Percentiles rank a stretch among this genome's conserved stretches.
Conservation (phyloP, 2,888 invertebrate species). For the Thecophora atra region DNA sequence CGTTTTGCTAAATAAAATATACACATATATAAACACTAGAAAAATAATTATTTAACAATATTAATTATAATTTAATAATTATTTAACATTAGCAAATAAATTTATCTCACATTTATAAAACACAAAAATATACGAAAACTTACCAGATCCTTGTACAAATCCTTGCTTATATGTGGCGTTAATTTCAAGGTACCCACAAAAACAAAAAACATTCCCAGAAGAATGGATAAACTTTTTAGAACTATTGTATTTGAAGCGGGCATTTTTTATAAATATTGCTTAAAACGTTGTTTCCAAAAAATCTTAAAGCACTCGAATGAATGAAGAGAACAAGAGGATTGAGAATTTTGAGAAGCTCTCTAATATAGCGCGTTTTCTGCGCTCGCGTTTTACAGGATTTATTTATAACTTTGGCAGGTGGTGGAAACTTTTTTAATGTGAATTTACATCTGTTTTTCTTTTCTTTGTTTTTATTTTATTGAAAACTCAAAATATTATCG, state of each 20-base stretch:
- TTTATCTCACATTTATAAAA: not conserved
- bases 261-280: slow-evolving; percentile 52
- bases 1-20: too few species aligned
- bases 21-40: too few species aligned
- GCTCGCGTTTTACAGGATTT: not conserved
- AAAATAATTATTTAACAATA: too few species aligned
- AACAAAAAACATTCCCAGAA: slow-evolving; percentile 93
- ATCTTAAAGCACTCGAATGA: not conserved
- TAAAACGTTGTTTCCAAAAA: not conserved
- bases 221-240: slow-evolving; percentile 87
- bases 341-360: not conserved
- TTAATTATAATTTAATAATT: too few species aligned
- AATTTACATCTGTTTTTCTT: slow-evolving; percentile 21
- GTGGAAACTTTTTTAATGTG: slow-evolving; percentile 4
- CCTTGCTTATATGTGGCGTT: slow-evolving; percentile 90
- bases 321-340: too few species aligned
- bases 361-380: slow-evolving; percentile 13
- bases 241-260: slow-evolving; percentile 75
- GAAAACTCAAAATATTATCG: too few species aligned
- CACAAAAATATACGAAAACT: slow-evolving; percentile 62
- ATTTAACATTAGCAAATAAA: too few species aligned
- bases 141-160: slow-evolving; percentile 96
- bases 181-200: slow-evolving; percentile 94
- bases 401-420: slow-evolving; percentile 19
- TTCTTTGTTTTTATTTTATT: slow-evolving; percentile 5